These are phyloP conservation scores for Galerucella pusilla DNA, from an alignment of 2,888 invertebrate genomes.

Conservation along the genomic window DNA sequence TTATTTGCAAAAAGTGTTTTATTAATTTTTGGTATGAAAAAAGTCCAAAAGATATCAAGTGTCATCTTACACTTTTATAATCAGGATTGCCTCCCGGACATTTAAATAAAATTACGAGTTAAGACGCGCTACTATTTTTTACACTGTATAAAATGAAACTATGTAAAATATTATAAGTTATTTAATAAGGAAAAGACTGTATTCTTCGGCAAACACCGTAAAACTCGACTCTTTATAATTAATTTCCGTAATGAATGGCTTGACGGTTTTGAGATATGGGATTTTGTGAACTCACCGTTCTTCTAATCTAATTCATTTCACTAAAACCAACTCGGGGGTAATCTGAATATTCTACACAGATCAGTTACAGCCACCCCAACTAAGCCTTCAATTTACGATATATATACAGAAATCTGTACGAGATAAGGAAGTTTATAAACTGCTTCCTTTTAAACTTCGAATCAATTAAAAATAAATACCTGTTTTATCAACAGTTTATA, in stretches of 20 bases:
- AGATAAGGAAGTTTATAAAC: slow-evolving; percentile 2
- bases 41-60: too few species aligned
- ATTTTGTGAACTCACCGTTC: neutral
- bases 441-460: neutral
- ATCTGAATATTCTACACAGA: slow-evolving; percentile 2
- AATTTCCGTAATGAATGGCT: neutral
- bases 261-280: neutral
- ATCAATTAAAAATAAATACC: slow-evolving; percentile 4
- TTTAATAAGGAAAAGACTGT: neutral
- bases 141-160: too few species aligned
- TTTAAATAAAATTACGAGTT: too few species aligned
- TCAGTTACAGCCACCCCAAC: neutral
- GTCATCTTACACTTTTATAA: too few species aligned
- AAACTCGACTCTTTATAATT: neutral
- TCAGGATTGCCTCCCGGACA: too few species aligned
- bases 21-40: too few species aligned
- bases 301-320: slow-evolving; percentile 2
- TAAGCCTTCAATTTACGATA: slow-evolving; percentile 2
- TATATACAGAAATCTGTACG: neutral
- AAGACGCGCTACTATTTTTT: too few species aligned
- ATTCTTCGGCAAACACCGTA: neutral
- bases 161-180: too few species aligned
- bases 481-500: neutral
- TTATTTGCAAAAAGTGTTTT: too few species aligned
- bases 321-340: neutral